Conservation (phyloP, 2,888 invertebrate species). For the Petrolisthes cinctipes region DNA sequence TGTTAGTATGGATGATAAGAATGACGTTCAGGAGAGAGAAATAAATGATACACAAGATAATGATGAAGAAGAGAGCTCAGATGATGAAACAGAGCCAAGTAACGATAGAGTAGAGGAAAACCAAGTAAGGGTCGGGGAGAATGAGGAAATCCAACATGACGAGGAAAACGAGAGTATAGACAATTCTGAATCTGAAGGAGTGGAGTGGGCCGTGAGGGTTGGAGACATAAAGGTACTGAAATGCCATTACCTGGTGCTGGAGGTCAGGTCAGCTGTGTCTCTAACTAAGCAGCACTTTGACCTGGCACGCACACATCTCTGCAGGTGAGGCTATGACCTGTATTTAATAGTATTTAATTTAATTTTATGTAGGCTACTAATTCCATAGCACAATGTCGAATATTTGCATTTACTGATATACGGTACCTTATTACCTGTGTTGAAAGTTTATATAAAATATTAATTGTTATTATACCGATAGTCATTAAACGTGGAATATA, state of each 20-base stretch:
- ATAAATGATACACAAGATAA: background rate
- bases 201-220: background rate
- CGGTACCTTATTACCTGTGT: too few relatives aligned
- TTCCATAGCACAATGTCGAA: too few relatives aligned
- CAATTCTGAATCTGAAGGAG: background rate
- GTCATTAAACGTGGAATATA: too few relatives aligned
- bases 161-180: background rate
- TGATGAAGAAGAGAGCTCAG: background rate
- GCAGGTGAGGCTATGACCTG: background rate
- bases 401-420: too few relatives aligned
- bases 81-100: background rate
- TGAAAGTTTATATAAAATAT: too few relatives aligned
- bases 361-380: too few relatives aligned
- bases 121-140: background rate
- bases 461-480: too few relatives aligned
- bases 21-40: too few relatives aligned
- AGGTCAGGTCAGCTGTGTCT: background rate
- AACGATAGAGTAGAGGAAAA: background rate
- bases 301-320: background rate
- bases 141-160: background rate
- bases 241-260: background rate
- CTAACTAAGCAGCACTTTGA: background rate
- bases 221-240: background rate
- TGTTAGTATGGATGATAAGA: too few relatives aligned
- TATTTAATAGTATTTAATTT: too few relatives aligned